Evolutionary conservation across 1,140 invertebrate species (phyloP), one percentile per base, ranked within the genome.

Genomic region (Drosophila hydei): DNA sequence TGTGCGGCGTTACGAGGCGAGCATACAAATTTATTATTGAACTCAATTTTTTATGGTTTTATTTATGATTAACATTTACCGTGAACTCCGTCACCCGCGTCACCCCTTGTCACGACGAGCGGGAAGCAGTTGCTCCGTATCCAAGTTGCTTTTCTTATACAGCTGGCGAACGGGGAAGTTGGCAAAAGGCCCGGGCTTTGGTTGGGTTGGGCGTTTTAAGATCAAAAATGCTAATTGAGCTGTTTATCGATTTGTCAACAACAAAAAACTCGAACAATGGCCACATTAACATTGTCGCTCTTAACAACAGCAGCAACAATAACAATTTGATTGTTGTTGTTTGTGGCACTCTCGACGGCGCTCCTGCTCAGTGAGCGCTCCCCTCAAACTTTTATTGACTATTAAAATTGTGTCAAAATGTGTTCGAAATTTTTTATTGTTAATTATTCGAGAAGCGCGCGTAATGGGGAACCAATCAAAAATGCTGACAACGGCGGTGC

Each of bases 401-500:
- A 87, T 87, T 87, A 87, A 87, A 87, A 87, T 88, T 87, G 81
- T 87, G 81, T 87, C 81, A 87, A 88, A 87, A 88, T 87, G 83
- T 87, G 81, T 87, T 87, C 77, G 77, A 81, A 87, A 87, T 88
- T 77, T 87, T 87, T 75, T 80, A 85, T 85, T 77, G 80, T 77
- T 87, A 71, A 87, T 87, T 80, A 80, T 74, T 54, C 48, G 65
- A 58, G 64, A 30, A 72, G 62, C 68, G 69, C 72, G 69, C 45
- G 72, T 73, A 76, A 85, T 73, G 81, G 62, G 73, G 58, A 80
- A 72, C 65, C 79, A 83, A 83, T 83, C 81, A 78, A 78, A 81
- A 83, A 72, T 68, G 69, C 70, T 42, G 59, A n/a, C 59, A 55
- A 48, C 40, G 69, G 58, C 61, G 77, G 64, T 62, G 77, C 16